Conservation (phyloP, 2,113 vertebrate species). For the Neofelis nebulosa region DNA sequence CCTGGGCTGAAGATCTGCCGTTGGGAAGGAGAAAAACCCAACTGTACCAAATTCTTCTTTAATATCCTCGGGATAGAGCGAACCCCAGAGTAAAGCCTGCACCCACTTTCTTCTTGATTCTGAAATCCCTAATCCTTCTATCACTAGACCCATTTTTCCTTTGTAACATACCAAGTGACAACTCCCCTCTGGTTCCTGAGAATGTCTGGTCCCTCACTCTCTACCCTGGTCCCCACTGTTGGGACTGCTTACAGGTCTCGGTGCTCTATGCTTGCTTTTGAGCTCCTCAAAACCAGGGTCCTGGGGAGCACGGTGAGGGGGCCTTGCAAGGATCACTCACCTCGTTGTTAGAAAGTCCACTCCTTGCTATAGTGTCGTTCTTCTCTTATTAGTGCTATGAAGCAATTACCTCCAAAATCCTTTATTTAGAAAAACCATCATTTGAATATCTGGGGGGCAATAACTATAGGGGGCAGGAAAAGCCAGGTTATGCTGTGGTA, state of each 20-base stretch:
- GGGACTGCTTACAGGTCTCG: not conserved
- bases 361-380: not conserved
- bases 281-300: too few relatives aligned
- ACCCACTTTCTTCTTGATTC: not conserved
- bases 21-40: not conserved
- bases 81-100: not conserved
- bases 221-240: not conserved
- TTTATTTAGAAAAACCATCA: not conserved
- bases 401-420: not conserved
- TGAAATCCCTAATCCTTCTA: not conserved
- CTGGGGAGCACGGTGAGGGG: not conserved
- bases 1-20: not conserved
- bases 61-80: not conserved
- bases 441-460: not conserved
- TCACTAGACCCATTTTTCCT: not conserved
- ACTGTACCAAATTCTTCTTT: not conserved
- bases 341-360: not conserved
- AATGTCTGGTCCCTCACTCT: not conserved
- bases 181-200: not conserved
- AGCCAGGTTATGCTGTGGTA: not conserved
- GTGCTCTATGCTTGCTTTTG: not conserved
- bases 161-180: not conserved
- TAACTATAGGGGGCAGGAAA: not conserved
- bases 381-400: not conserved
- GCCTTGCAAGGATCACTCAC: not conserved